Conservation (phyloP, 2,797 vertebrate genomes). For the Lepus oiostolus region DNA sequence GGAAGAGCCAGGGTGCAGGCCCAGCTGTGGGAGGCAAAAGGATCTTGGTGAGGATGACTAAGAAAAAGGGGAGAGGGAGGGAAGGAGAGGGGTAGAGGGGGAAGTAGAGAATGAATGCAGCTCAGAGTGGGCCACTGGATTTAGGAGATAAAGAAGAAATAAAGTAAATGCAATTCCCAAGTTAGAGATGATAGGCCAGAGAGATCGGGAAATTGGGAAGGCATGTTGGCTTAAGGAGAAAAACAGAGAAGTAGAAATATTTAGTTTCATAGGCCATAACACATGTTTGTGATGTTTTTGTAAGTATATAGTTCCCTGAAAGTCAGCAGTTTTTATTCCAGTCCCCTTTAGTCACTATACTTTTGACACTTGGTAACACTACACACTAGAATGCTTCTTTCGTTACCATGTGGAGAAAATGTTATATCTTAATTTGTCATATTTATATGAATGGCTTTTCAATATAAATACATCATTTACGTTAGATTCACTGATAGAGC, state of each 20-base stretch:
- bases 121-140: neutral
- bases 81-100: neutral
- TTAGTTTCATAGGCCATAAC: neutral
- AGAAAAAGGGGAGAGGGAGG: neutral
- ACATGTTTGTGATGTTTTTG: neutral
- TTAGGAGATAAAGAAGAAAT: neutral
- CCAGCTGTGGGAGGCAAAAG: neutral
- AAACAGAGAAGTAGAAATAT: neutral
- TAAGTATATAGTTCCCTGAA: neutral
- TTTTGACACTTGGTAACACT: neutral
- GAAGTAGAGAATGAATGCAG: neutral
- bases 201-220: neutral
- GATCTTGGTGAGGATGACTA: neutral
- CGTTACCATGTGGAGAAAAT: neutral
- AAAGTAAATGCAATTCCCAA: neutral
- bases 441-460: neutral
- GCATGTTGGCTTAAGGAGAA: neutral
- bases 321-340: neutral
- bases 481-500: neutral
- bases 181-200: neutral
- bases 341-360: neutral
- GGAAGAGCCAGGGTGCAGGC: neutral
- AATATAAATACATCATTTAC: constrained; percentile 5
- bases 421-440: neutral
- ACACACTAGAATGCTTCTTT: neutral